phyloP scores from a whole-genome alignment of 2,888 invertebrate genomes.

The Melikaiella ostensackeni region DNA sequence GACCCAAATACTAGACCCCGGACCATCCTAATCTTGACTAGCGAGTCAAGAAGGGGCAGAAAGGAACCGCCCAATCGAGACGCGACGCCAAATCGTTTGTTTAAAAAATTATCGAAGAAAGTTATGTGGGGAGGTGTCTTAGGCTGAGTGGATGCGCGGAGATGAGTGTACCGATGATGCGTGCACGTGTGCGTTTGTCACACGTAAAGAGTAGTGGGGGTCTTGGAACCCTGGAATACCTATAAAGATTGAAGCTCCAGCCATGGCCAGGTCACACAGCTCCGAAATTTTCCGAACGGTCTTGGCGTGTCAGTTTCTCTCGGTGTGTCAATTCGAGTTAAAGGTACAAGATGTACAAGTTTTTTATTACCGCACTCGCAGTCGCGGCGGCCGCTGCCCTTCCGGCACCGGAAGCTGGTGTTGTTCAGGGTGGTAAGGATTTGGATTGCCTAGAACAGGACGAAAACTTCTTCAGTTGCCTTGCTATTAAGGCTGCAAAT shows the following conservation, averaged over 20 bases:
- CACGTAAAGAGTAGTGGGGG: slow-evolving; percentile 61
- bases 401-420: slow-evolving; percentile 61
- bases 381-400: slow-evolving; percentile 70
- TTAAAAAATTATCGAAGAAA: slow-evolving; percentile 77
- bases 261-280: slow-evolving; percentile 73
- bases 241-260: slow-evolving; percentile 74
- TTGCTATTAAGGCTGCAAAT: slow-evolving; percentile 80
- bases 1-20: slow-evolving; percentile 48
- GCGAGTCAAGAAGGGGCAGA: slow-evolving; percentile 42
- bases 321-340: slow-evolving; percentile 40
- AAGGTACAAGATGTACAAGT: slow-evolving; percentile 75
- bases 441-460: slow-evolving; percentile 74
- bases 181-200: slow-evolving; percentile 55
- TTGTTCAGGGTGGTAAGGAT: slow-evolving; percentile 38
- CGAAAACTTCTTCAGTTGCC: slow-evolving; percentile 79
- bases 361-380: slow-evolving; percentile 69
- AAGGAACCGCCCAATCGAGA: slow-evolving; percentile 54
- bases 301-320: slow-evolving; percentile 38
- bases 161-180: slow-evolving; percentile 36
- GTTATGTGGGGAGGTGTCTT: slow-evolving; percentile 63
- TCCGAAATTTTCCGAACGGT: slow-evolving; percentile 73
- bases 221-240: slow-evolving; percentile 64
- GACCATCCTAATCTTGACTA: slow-evolving; percentile 51
- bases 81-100: slow-evolving; percentile 65
- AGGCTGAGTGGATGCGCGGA: slow-evolving; percentile 46